Evolutionary conservation across 2,888 invertebrate genomes (phyloP), one percentile per base, ranked within the genome.

Genomic region (Callinectes sapidus): DNA sequence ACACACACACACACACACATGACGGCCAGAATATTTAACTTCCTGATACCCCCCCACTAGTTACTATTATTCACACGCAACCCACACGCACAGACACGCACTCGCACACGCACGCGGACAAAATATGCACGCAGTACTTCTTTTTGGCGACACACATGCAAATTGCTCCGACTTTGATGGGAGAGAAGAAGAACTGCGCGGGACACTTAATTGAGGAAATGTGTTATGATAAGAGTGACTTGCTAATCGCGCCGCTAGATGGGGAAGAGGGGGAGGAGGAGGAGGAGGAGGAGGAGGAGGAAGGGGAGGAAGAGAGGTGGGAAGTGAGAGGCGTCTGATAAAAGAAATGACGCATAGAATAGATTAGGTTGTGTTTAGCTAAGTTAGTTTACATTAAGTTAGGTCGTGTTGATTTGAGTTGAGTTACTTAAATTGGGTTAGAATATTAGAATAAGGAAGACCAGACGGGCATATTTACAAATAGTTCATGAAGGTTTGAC

Each of bases 171-270:
- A 42, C 77, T 48, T 32, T 90, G 77, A 90, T 54, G 35, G n/a
- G 18, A 32, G 32, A 48, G 81, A 90, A 48, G 86, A 90, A 86
- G 66, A 81, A 86, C n/a, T 61, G 39, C 61, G 66, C 42, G 28
- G 85, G 42, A 39, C 66, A n/a, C 61, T 86, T 90, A 86, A 61
- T 55, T 90, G 86, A 48, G 90, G 90, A 90, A 90, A 86, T 90
- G 55, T 39, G 32, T 86, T 18, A 61, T 86, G 39, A 86, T 90
- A 61, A 66, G 48, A 90, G 54, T 87, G 90, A 86, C 86, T 90
- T 61, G 86, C 32, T 90, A 85, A 90, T 90, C 32, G 48, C 10
- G 18, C 28, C 32, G 87, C 23, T 42, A 18, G 87, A 54, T n/a
- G n/a, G n/a, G 48, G 28, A 54, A 16, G 87, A 87, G 87, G 42